Evolutionary conservation across 2,888 invertebrate genomes (phyloP).

Genomic region (Alentia gelatinosa): DNA sequence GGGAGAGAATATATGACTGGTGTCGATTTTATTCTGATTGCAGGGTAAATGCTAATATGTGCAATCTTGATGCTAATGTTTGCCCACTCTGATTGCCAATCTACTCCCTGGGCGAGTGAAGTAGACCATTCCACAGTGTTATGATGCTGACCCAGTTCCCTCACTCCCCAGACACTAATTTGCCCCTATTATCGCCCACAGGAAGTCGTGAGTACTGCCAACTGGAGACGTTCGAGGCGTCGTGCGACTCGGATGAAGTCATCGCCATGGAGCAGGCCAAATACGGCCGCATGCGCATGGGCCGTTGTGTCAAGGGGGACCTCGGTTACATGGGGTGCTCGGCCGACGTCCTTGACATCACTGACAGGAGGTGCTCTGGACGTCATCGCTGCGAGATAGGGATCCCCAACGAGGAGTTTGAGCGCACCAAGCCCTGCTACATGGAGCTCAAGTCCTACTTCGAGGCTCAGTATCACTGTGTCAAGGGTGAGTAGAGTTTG

Average conservation of each 20-base stretch:
- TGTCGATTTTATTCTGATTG: too few species aligned
- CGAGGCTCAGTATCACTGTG: conserved; percentile 53
- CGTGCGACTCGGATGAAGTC: conserved; percentile 45
- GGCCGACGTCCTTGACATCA: conserved; percentile 49
- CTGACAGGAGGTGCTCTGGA: conserved; percentile 53
- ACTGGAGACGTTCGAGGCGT: conserved; percentile 42
- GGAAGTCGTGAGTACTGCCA: conserved; percentile 48
- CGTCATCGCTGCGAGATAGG: conserved; percentile 55
- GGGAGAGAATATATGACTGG: too few species aligned
- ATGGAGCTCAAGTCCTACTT: conserved; percentile 55
- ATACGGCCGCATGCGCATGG: conserved; percentile 49
- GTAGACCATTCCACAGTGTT: too few species aligned
- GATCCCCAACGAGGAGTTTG: conserved; percentile 54
- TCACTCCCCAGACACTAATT: too few species aligned
- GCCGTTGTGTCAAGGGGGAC: conserved; percentile 52
- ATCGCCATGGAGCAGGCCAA: conserved; percentile 45
- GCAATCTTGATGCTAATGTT: too few species aligned
- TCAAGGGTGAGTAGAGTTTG: conserved; percentile 49
- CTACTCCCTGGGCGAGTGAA: too few species aligned
- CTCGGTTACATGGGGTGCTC: conserved; percentile 54
- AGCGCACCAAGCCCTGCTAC: conserved; percentile 56
- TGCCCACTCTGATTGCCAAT: too few species aligned
- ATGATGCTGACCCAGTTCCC: too few species aligned
- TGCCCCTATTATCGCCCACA: not conserved
- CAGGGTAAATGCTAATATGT: too few species aligned